Conservation (phyloP, 2,888 invertebrate genomes). For the Andrena bicolor region DNA sequence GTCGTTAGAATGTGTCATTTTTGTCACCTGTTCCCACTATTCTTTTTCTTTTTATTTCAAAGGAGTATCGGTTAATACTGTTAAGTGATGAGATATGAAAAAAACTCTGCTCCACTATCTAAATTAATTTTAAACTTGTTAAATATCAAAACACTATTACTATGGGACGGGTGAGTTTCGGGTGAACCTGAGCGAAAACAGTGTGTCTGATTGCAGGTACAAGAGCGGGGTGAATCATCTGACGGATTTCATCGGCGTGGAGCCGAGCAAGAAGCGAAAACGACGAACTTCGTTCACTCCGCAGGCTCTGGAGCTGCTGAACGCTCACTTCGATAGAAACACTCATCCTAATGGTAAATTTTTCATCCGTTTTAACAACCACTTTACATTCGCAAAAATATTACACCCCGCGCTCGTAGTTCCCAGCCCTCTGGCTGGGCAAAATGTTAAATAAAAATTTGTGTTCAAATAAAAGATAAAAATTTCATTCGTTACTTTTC, state of each 20-base stretch:
- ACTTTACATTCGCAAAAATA: background rate
- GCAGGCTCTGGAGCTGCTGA: conserved; percentile 96
- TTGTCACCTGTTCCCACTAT: background rate
- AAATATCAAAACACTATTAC: no score
- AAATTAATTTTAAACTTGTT: background rate
- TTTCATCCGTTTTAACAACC: conserved; percentile 33
- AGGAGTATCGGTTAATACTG: background rate
- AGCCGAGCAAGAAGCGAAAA: conserved; percentile 98
- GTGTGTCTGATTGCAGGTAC: conserved; percentile 89
- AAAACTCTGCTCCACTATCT: no score
- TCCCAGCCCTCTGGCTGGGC: no score
- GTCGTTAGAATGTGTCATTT: background rate
- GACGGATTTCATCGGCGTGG: conserved; percentile 98
- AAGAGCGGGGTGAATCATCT: conserved; percentile 97
- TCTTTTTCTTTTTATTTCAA: background rate
- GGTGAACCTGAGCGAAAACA: conserved; percentile 82
- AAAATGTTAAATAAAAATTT: no score
- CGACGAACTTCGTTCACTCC: conserved; percentile 98
- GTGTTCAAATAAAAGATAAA: no score
- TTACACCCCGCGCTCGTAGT: no score
- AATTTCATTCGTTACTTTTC: no score
- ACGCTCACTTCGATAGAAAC: conserved; percentile 98
- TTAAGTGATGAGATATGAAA: background rate
- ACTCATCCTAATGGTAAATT: conserved; percentile 97
- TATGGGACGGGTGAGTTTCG: conserved; percentile 57